Percentiles rank a stretch among this genome's conserved stretches.
Conservation (phyloP, 2,888 invertebrate species). For the Drosophila mimetica region DNA sequence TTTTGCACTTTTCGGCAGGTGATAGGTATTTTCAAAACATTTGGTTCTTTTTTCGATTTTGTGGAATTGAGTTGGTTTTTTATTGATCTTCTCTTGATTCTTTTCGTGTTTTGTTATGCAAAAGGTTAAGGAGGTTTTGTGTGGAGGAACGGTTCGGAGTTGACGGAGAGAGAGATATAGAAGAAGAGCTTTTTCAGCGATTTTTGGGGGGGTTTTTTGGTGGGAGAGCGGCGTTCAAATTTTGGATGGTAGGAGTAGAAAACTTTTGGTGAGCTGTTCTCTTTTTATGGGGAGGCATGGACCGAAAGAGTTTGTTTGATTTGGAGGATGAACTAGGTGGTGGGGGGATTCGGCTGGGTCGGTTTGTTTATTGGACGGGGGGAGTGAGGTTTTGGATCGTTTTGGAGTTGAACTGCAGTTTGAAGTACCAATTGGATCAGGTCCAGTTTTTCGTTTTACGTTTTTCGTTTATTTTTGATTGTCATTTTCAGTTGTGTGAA, state of each 20-base stretch:
- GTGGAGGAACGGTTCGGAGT: conserved; percentile 76
- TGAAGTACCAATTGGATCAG: conserved; percentile 65
- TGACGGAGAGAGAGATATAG: conserved; percentile 62
- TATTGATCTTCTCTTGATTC: conserved; percentile 44
- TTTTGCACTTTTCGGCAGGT: conserved; percentile 39
- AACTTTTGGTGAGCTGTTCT: conserved; percentile 43
- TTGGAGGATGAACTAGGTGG: conserved; percentile 53
- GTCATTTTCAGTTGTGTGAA: conserved; percentile 46
- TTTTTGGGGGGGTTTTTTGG: conserved; percentile 51
- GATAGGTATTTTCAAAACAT: conserved; percentile 41
- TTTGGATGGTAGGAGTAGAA: conserved; percentile 66
- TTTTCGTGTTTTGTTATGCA: conserved; percentile 69
- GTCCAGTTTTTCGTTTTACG: conserved; percentile 20
- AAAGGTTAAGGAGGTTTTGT: conserved; percentile 83
- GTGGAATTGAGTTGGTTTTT: conserved; percentile 82
- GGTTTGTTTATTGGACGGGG: conserved; percentile 53
- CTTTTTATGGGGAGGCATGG: conserved; percentile 44
- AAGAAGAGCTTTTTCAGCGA: conserved; percentile 53
- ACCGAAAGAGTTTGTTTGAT: conserved; percentile 63
- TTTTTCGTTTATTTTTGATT: conserved; percentile 12
- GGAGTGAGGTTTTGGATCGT: conserved; percentile 55
- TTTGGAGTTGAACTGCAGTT: conserved; percentile 69
- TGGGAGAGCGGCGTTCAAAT: conserved; percentile 75
- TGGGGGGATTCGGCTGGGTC: conserved; percentile 58
- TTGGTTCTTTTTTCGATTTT: conserved; percentile 75